These are phyloP conservation scores for Scelioninae gen. 2 DNA, from an alignment of 2,888 invertebrate species.

Conservation along the genomic window DNA sequence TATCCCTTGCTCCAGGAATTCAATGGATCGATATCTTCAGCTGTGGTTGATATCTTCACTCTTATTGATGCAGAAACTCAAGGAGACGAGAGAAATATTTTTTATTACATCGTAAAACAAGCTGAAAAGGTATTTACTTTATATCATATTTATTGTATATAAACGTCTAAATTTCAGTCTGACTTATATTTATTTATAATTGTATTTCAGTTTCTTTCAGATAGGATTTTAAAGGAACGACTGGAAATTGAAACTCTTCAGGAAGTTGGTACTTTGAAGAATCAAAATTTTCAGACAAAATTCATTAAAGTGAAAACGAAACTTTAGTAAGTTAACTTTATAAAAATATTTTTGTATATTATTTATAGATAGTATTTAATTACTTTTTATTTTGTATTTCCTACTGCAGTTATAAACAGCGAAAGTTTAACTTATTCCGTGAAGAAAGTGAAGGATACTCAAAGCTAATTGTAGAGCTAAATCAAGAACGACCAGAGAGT, in stretches of 20 bases:
- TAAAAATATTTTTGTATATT: background rate
- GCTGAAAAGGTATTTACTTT: slow-evolving; percentile 81
- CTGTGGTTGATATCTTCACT: slow-evolving; percentile 89
- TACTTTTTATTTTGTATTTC: slow-evolving; percentile 2
- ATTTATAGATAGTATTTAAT: slow-evolving; percentile 3
- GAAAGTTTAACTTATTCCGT: slow-evolving; percentile 98
- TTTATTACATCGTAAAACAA: slow-evolving; percentile 87
- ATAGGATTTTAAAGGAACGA: slow-evolving; percentile 92
- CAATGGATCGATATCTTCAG: slow-evolving; percentile 88
- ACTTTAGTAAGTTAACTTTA: slow-evolving; percentile 88
- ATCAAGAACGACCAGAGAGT: slow-evolving; percentile 84
- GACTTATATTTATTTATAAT: background rate
- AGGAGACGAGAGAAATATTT: slow-evolving; percentile 85
- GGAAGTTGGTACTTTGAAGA: slow-evolving; percentile 92
- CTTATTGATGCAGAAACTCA: slow-evolving; percentile 90
- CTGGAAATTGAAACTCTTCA: slow-evolving; percentile 95
- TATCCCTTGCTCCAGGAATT: slow-evolving; percentile 78
- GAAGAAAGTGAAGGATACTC: slow-evolving; percentile 99
- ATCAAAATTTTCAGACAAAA: slow-evolving; percentile 93
- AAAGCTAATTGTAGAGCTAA: slow-evolving; percentile 94
- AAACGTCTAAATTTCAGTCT: background rate
- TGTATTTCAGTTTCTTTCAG: slow-evolving; percentile 80
- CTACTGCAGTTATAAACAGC: slow-evolving; percentile 95
- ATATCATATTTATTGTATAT: background rate
- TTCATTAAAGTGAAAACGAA: slow-evolving; percentile 99